Evolutionary conservation across 2,888 invertebrate genomes (phyloP).

Genomic region (Dione juno): DNA sequence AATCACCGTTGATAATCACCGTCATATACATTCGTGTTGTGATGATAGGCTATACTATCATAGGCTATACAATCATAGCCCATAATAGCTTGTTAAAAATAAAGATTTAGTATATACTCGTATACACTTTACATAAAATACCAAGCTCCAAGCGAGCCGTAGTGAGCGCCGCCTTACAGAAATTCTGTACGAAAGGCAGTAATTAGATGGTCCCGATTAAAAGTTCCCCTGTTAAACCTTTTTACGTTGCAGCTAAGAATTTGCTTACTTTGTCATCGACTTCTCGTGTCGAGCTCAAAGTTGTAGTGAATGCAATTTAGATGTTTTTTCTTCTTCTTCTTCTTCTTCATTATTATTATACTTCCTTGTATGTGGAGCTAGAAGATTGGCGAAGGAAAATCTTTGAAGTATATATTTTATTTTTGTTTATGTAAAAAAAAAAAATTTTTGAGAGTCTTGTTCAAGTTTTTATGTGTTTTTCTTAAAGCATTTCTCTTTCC

Average conservation of each 20-base stretch:
- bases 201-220: constrained; percentile 72
- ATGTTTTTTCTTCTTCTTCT: constrained; percentile 13
- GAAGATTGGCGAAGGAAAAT: constrained; percentile 16
- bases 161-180: constrained; percentile 29
- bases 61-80: too few species aligned
- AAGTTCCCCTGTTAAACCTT: constrained; percentile 78
- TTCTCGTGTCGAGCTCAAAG: constrained; percentile 43
- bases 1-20: too few species aligned
- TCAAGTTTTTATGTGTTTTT: too few species aligned
- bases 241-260: constrained; percentile 73
- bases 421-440: not conserved
- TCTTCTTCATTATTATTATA: not conserved
- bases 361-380: constrained; percentile 17
- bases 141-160: not conserved
- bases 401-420: not conserved
- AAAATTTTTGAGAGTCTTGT: too few species aligned
- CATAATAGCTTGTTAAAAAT: too few species aligned
- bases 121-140: constrained; percentile 1
- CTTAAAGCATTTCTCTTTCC: too few species aligned
- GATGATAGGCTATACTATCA: too few species aligned
- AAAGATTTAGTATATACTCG: not conserved
- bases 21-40: too few species aligned
- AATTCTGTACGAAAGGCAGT: constrained; percentile 35
- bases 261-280: constrained; percentile 67
- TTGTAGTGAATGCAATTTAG: constrained; percentile 30